Evolutionary conservation across 2,113 vertebrate species (phyloP).

Genomic region (Xenopus tropicalis): UCB_Xtro_10.0 CM004444.2:139830501-139831000

Average conservation of each 20-base stretch:
- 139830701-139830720: background rate
- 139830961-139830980: conserved; percentile 13
- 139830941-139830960: conserved; percentile 2
- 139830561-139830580: too few species aligned
- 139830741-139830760: conserved; percentile 25
- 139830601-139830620: background rate
- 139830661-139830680: background rate
- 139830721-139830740: background rate
- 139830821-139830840: background rate
- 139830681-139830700: background rate
- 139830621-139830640: background rate
- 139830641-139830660: too few species aligned
- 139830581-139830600: background rate
- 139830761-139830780: conserved; percentile 36
- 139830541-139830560: too few species aligned
- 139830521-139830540: too few species aligned
- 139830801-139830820: conserved; percentile 12
- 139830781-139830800: conserved; percentile 30
- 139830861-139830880: conserved; percentile 2
- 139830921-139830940: conserved; percentile 31
- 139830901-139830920: background rate
- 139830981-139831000: conserved; percentile 32
- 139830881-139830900: conserved; percentile 10
- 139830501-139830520: too few species aligned
- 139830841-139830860: conserved; percentile 27